These are phyloP conservation scores for Bradypodion ventrale DNA, from an alignment of 2,797 vertebrate species.

Conservation along the genomic window DNA sequence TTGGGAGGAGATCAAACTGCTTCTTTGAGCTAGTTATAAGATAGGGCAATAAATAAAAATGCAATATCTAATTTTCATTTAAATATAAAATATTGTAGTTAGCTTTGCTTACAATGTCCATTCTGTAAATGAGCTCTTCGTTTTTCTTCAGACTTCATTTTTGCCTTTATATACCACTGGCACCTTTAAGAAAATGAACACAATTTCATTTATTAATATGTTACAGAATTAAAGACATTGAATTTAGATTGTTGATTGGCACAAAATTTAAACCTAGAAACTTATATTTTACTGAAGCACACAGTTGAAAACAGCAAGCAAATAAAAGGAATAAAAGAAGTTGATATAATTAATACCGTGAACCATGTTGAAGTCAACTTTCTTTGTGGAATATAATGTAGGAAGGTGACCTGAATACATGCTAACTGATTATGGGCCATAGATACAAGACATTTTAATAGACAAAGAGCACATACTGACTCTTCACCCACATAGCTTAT, in stretches of 20 bases:
- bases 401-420: neutral
- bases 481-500: neutral
- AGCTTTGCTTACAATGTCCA: constrained; percentile 82
- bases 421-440: neutral
- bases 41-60: constrained; percentile 6
- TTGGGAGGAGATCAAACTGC: neutral
- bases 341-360: neutral
- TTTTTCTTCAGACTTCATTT: constrained; percentile 98
- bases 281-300: neutral
- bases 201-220: constrained; percentile 45
- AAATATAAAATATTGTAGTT: neutral
- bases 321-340: neutral
- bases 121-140: constrained; percentile 91
- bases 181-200: constrained; percentile 80
- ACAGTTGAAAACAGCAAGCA: neutral
- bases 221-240: constrained; percentile 5
- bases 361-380: neutral
- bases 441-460: neutral
- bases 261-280: neutral
- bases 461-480: neutral
- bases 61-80: neutral
- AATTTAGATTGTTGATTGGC: neutral
- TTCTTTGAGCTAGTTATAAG: neutral
- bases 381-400: neutral
- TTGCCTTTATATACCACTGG: constrained; percentile 97